Evolutionary conservation across 2,113 vertebrate genomes (phyloP), one percentile per base, ranked within the genome.

Genomic region (Dendropsophus ebraccatus): DNA sequence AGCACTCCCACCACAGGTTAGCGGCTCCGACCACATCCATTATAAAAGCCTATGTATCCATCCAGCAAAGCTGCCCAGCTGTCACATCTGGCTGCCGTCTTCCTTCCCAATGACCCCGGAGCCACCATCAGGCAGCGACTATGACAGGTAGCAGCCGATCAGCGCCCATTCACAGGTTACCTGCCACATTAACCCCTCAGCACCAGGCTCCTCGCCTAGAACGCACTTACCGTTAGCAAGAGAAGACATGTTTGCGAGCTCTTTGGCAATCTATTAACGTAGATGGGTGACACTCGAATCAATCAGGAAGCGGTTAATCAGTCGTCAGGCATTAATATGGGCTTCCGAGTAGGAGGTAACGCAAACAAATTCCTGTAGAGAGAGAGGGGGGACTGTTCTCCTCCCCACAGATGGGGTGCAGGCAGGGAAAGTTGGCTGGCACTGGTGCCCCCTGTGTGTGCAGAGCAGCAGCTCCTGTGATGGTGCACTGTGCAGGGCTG

Each of bases 161-260:
- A 50, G 70, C 72, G 14, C 19, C 32, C 10, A 73, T 25, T 4
- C 74, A 54, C 9, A 35, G 49, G n/a, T 54, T 11, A 54, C 49
- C 54, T 16, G 9, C 19, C 32, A 45, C n/a, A 2, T 23, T 54
- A 52, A 32, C 75, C 75, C 49, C 13, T 77, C 49, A 11, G 16
- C 2, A 37, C 19, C 21, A n/a, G 16, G 30, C 30, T n/a, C n/a
- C 5, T 3, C 8, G 41, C 41, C 13, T 17, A 25, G 45, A 35
- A 7, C 21, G 37, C 50, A 84, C 93, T 93, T 94, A 95, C 94
- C 94, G 93, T 89, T 90, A 32, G 87, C 90, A 87, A 92, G 93
- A 49, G 92, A 91, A 86, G 94, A 94, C 93, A 95, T 95, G 89
- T 92, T 90, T 52, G 25, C 1, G 13, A 32, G 14, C 6, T n/a